Evolutionary conservation across 2,797 vertebrate species (phyloP), one percentile per base, ranked within the genome.

Genomic region (Onychomys leucogaster): DNA sequence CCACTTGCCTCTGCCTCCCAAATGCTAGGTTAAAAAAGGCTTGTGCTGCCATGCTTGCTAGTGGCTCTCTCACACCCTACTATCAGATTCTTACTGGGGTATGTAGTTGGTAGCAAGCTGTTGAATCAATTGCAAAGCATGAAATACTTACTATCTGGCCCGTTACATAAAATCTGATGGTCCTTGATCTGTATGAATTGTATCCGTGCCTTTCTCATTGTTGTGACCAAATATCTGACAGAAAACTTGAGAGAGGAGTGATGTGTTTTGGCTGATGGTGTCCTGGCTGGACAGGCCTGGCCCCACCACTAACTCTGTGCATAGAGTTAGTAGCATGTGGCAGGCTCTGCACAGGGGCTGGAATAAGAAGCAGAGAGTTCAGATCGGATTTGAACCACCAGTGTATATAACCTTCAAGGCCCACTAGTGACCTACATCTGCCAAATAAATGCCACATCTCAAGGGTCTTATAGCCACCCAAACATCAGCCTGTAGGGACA

Each of bases 61-160:
- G 32, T 21, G 32, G 5, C 49, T 55, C 27, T 77, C 27, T 55
- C 32, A 0, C 61, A 25, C 41, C 27, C 71, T 2, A 32, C 25
- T 77, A 57, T 46, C 17, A 85, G 73, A 90, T 37, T 55, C n/a
- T 81, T 80, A 55, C 19, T 52, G 32, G 75, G 32, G 43, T 65
- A 49, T 81, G 77, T 94, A 75, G 16, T 87, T 84, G 49, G 69
- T 27, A 92, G 29, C 46, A 76, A 92, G 71, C 81, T 94, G 41
- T 63, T 94, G 27, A 82, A 49, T 63, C 12, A n/a, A 11, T 81
- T 73, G 43, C 13, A 81, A 73, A 89, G 17, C 21, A 8, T 71
- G 11, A 81, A 86, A 63, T 94, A 57, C 49, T 88, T 94, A 52
- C 17, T 89, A 0, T 61, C n/a, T 81, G 43, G 46, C 41, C 59